Base-by-base conservation (phyloP, 2,888 invertebrate genomes). In the Glaucopsyche alexis region DNA sequence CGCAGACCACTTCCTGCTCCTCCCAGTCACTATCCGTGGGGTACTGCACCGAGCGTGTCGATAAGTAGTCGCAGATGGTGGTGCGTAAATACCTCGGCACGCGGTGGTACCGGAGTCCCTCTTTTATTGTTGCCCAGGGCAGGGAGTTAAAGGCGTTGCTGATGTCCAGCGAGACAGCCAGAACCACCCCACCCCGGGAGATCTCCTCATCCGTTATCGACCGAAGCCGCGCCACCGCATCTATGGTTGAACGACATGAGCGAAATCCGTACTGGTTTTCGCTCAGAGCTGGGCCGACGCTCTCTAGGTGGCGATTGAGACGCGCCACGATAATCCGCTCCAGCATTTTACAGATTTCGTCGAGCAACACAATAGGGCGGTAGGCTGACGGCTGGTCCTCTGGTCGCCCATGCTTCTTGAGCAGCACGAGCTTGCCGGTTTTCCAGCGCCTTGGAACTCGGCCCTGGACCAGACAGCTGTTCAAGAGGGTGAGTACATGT, bases 351-450 rank as follows among this genome's bases (percentile, higher is more conserved):
- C 45, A 45, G 7, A 45, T 45, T 5, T 45, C 45, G 45, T 45
- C 5, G 45, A 45, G 67, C 50, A 77, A 14, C 45, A 77, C 77
- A 74, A 66, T 7, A 72, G 72, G 7, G 29, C 29, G 29, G 29
- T 29, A 29, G 3, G 29, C 29, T 3, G 29, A 29, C 29, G 29
- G 29, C 29, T 52, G 55, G 14, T 45, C 45, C 45, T 45, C 45
- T 5, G 45, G 45, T 45, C 45, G 45, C 9, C 45, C 45, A 9
- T 45, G 1, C 9, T 45, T 45, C 9, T 5, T 11, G 9, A 11
- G 49, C 7, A 49, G 49, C 49, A 49, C 49, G 5, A 49, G 14
- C 4, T 49, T 49, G 49, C 49, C 49, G 9, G 49, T 13, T 13
- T 49, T 52, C 52, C 52, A 52, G 7, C 16, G 52, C 2, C 52